Evolutionary conservation across 2,797 vertebrate genomes (phyloP), one percentile per base, ranked within the genome.

Genomic region (Diplodus puntazzo): DNA sequence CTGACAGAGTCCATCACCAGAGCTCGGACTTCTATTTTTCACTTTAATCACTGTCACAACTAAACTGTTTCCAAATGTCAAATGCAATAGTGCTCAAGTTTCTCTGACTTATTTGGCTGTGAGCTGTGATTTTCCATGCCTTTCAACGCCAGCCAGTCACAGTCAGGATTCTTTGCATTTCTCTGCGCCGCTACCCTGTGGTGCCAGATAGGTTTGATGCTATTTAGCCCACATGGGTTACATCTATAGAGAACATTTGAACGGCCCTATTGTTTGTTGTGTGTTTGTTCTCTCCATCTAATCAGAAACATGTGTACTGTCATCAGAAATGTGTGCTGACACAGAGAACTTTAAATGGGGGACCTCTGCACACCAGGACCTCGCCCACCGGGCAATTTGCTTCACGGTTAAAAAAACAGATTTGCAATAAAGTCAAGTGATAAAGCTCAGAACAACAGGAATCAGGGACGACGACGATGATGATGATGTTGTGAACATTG

Each of bases 231-330:
- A 86, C 77, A 87, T 80, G 81, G 65, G 61, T 83, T 69, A 62
- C 62, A 86, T 71, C 71, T 69, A 72, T 67, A 79, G 67, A 69
- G 77, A 85, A 49, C 81, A 80, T 81, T 81, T 87, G 84, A 91
- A 88, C 67, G 61, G 68, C 61, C 79, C 84, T 63, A 86, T 90
- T 92, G 89, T 92, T 91, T 90, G 58, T 80, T 86, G 75, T 87
- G 69, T 83, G 75, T 89, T 89, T 89, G 74, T 84, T 92, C 84
- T 76, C 65, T 61, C 20, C 2, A 43, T 79, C 68, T 88, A 91
- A 94, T 87, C 72, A 65, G 46, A 81, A 89, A 80, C 89, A 93
- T 90, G 65, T 92, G 90, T 30, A 54, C 25, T 20, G 17, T 73
- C 75, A 67, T 82, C 49, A 27, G 55, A 88, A 89, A 84, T 87